These are phyloP conservation scores for Zhuqinia jingwanae DNA, from an alignment of 2,888 invertebrate genomes.

Conservation along the genomic window DNA sequence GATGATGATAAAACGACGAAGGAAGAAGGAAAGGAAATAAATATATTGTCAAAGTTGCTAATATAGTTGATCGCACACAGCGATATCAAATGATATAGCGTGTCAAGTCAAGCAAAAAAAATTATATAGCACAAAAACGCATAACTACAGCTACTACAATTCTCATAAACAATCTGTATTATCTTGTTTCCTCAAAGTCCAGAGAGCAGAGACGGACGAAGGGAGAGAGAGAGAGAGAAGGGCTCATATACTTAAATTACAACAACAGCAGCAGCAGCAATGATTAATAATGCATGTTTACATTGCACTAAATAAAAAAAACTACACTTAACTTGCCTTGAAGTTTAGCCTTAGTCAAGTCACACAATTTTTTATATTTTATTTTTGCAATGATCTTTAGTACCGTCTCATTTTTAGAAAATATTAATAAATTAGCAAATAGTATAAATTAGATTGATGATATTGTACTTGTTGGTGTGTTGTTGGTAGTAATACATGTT, in stretches of 20 bases:
- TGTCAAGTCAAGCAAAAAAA: background rate
- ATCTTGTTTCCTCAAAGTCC: slow-evolving; percentile 18
- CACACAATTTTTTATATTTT: no score
- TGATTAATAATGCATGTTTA: background rate
- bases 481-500: background rate
- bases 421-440: slow-evolving; percentile 27
- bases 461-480: slow-evolving; percentile 17
- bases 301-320: background rate
- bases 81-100: background rate
- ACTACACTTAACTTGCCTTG: background rate
- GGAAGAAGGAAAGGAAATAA: slow-evolving; percentile 46
- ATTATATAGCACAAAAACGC: background rate
- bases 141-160: background rate
- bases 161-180: background rate
- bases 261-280: no score
- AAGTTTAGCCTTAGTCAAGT: slow-evolving; percentile 3
- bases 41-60: slow-evolving; percentile 17
- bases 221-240: no score
- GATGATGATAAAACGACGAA: slow-evolving; percentile 42
- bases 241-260: background rate
- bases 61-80: background rate
- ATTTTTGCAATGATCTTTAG: slow-evolving; percentile 15
- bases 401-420: slow-evolving; percentile 30
- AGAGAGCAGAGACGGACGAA: background rate
- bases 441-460: slow-evolving; percentile 5